Percentiles rank a stretch among this genome's conserved stretches.
Evolutionary conservation across 2,113 vertebrate species (phyloP).

Genomic region (Melospiza georgiana): DNA sequence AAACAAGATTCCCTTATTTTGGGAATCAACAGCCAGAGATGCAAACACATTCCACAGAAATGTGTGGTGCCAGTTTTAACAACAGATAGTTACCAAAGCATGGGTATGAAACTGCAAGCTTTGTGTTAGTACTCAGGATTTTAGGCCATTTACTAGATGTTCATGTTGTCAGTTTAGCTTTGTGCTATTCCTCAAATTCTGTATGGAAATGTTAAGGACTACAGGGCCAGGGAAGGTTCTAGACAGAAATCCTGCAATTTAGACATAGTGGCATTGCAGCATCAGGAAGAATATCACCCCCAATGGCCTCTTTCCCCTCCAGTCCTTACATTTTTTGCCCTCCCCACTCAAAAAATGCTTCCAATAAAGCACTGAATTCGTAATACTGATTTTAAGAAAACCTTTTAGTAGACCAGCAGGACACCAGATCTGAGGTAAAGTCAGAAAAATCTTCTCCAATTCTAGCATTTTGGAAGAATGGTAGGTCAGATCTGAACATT

Average conservation of each 20-base stretch:
- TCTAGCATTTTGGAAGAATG: not conserved
- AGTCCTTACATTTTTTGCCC: not conserved
- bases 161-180: not conserved
- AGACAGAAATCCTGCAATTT: not conserved
- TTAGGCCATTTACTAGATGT: not conserved
- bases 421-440: not conserved
- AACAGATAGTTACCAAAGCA: not conserved
- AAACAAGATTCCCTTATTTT: not conserved
- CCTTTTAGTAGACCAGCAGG: not conserved
- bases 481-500: not conserved
- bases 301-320: not conserved
- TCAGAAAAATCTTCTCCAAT: not conserved
- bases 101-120: not conserved
- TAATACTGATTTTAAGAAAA: not conserved
- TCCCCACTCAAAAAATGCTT: not conserved
- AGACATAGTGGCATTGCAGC: not conserved
- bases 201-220: not conserved
- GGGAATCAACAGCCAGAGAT: not conserved
- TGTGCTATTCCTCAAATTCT: not conserved
- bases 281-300: not conserved
- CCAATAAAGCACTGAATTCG: not conserved
- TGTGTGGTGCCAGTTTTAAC: not conserved
- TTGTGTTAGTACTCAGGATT: not conserved
- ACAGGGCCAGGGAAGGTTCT: not conserved
- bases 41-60: not conserved